Evolutionary conservation across 2,888 invertebrate genomes (phyloP), one percentile per base, ranked within the genome.

Genomic region (Drosophila borborema): DNA sequence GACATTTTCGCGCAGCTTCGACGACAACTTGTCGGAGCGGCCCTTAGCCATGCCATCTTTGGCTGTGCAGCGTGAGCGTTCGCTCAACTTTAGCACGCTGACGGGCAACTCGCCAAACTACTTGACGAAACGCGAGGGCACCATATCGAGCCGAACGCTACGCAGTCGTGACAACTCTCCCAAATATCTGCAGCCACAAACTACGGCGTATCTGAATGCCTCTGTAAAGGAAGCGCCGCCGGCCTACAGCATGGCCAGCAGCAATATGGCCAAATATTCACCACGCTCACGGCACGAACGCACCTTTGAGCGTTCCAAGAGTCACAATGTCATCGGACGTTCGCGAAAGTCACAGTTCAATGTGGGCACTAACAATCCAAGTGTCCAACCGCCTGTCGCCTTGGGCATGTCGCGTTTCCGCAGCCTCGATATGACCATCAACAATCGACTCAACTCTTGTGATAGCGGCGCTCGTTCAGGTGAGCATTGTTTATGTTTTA

Each of bases 321-420:
- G 81, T 59, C 91, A 91, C 48, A 91, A 90, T 71, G 80, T 84
- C 10, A 54, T 89, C 34, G 91, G 94, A 0, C 94, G 94, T 23
- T 94, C 93, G 12, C 92, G 95, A 41, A 93, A 95, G 63, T 94
- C 94, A 7, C 94, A 95, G 79, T 95, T 95, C 78, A 93, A 80
- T 89, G 91, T 18, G 10, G 80, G 80, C 36, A 91, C 83, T 45
- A 81, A 74, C 20, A 84, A 74, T 67, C 45, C 59, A 8, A 72
- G 68, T 3, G 48, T 65, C 6, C 60, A 78, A 2, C 63, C 80
- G 1, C 45, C 75, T 31, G 60, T 63, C 20, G 8, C 60, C 64
- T 68, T 87, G 0, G 94, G 95, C 10, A 94, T 94, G 40, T 94
- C 95, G 91, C 95, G 95, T 8, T 95, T 95, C 86, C 92, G 95